Evolutionary conservation across 2,797 vertebrate species (phyloP), one percentile per base, ranked within the genome.

Genomic region (Sarcoramphus papa): DNA sequence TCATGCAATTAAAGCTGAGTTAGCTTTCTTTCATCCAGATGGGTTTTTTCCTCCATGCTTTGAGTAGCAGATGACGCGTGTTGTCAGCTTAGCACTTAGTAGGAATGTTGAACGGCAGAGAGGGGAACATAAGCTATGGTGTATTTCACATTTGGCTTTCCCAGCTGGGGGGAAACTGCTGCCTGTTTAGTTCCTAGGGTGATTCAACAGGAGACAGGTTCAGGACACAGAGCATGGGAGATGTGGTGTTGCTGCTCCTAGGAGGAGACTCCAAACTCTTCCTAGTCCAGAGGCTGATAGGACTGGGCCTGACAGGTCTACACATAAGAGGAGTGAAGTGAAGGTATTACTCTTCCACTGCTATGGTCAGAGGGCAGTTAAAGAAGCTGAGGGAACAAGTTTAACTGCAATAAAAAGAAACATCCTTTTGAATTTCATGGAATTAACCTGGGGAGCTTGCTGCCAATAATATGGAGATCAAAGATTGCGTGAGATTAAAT

Each of bases 401-500:
- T 82, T 62, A 88, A 50, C 62, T 85, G 47, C 57, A 68, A 22
- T 45, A 40, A 64, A 84, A 85, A 81, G 28, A 81, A 93, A 63
- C 5, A 35, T 75, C 85, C 69, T 93, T 88, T 76, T 70, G 65
- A 78, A 76, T 84, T 85, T 68, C n/a, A 31, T 64, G 79, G 84
- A 57, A 79, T 78, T 88, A 77, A 90, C 87, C 53, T 50, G 37
- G 40, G 72, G 75, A 80, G 9, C 59, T 92, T 63, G 77, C 72
- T 95, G 80, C 86, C 73, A 90, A 25, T 81, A 53, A 37, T 43
- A 56, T 0, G 1, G 69, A 93, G 89, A 90, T 94, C 91, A 96
- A 96, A 95, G 62, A 35, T 92, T 79, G 89, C 0, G 0, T 88
- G 89, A 91, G 89, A 94, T 96, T 88, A 95, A 92, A 94, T 74